Evolutionary conservation across 1,140 invertebrate genomes (phyloP).

Genomic region (Drosophila nigrodunni): DNA sequence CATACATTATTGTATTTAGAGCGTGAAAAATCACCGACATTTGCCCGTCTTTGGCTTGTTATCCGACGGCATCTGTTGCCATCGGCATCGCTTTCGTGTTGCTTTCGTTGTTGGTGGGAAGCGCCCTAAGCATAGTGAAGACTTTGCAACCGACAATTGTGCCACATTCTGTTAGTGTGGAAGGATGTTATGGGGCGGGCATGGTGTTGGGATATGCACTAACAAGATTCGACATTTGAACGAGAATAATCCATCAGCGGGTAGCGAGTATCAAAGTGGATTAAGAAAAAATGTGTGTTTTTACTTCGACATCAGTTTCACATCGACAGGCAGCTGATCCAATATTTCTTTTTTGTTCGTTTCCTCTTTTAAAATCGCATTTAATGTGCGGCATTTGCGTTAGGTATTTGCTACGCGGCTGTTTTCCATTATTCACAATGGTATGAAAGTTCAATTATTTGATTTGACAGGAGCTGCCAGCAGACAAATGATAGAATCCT

Average conservation of each 20-base stretch:
- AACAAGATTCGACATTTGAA: slow-evolving; percentile 82
- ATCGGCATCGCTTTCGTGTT: slow-evolving; percentile 29
- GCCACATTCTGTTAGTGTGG: slow-evolving; percentile 42
- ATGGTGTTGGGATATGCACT: slow-evolving; percentile 44
- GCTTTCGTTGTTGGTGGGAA: slow-evolving; percentile 12
- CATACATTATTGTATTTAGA: slow-evolving; percentile 51
- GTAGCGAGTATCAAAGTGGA: slow-evolving; percentile 76
- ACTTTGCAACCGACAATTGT: slow-evolving; percentile 36
- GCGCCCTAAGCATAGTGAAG: slow-evolving; percentile 48
- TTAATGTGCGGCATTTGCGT: slow-evolving; percentile 75
- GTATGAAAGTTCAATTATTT: slow-evolving; percentile 81
- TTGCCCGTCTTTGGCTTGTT: slow-evolving; percentile 66
- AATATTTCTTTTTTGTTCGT: slow-evolving; percentile 17
- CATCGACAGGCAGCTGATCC: slow-evolving; percentile 32
- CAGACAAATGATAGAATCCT: slow-evolving; percentile 30
- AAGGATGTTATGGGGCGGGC: too few relatives aligned
- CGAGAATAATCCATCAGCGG: slow-evolving; percentile 79
- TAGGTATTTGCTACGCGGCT: slow-evolving; percentile 35
- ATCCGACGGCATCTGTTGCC: slow-evolving; percentile 64
- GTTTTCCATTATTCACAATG: slow-evolving; percentile 78
- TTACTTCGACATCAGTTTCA: slow-evolving; percentile 54
- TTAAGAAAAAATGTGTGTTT: slow-evolving; percentile 70
- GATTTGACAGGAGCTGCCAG: slow-evolving; percentile 70
- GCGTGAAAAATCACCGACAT: slow-evolving; percentile 75
- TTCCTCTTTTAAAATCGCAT: slow-evolving; percentile 60